Evolutionary conservation across 2,888 invertebrate species (phyloP), one percentile per base, ranked within the genome.

Genomic region (Zygaena filipendulae): DNA sequence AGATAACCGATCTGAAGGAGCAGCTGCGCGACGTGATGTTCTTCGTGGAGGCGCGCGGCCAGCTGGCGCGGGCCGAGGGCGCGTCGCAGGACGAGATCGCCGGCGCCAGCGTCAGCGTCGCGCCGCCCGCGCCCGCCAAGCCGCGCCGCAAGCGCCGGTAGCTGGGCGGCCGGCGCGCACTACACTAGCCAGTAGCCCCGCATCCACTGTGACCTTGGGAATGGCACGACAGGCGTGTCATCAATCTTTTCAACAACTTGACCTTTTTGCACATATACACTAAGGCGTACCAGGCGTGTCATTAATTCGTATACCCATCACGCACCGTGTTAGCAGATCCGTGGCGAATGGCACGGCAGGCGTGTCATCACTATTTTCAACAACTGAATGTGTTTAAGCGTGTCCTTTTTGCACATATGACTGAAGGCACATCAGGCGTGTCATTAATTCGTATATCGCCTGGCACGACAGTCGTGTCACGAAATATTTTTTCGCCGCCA

Each of bases 1-100:
- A 96, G 83, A 83, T 95, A n/a, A 43, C 68, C 0, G 95, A 96
- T 11, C 79, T 98, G 14, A 87, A 90, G 42, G 97, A 98, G 48
- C 96, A 99, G 79, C 82, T 99, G 5, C 84, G 93, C 18, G 99
- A 99, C 81, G 83, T 99, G 25, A 96, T 97, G 95, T 96, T 98
- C 77, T 97, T 91, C 62, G 85, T 99, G 47, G 94, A 97, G 43
- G 97, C 96, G 1, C 91, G 77, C 23, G 64, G 55, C 0, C 52
- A 61, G 46, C 51, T 77, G 21, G 39, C 54, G 42, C 37, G 35
- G 18, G 42, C 52, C 3, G 44, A 39, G 8, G 48, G 35, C 12
- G 60, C 59, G 6, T 32, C 56, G 8, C 34, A 21, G 3, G 61
- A 53, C 8, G 70, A 70, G 42, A 39, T 69, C 2, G 58, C 50